Conservation (phyloP, 2,113 vertebrate species). For the Sialia sialis region DNA sequence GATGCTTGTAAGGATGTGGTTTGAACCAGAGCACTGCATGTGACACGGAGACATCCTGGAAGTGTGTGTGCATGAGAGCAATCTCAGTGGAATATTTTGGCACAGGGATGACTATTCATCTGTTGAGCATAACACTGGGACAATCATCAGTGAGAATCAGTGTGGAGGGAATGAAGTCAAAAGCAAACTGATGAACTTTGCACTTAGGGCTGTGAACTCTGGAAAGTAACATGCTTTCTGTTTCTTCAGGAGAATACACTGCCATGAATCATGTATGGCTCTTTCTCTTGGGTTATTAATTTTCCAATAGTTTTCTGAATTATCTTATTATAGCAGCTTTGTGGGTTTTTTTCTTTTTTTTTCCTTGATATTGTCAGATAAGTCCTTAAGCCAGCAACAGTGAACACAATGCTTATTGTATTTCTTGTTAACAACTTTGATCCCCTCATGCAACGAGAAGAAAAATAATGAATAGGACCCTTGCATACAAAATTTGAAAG, state of each 20-base stretch:
- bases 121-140: neutral
- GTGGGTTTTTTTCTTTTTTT: neutral
- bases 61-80: neutral
- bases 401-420: neutral
- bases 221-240: constrained; percentile 1
- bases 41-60: neutral
- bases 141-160: neutral
- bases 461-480: neutral
- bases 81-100: neutral
- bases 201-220: constrained; percentile 13
- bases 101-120: neutral
- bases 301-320: constrained; percentile 43
- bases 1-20: neutral
- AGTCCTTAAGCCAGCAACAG: neutral
- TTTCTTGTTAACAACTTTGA: neutral
- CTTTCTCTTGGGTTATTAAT: neutral
- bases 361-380: neutral
- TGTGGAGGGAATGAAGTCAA: neutral
- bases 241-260: constrained; percentile 6
- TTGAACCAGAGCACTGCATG: neutral
- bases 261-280: neutral
- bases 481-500: neutral
- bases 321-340: neutral
- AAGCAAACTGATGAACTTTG: constrained; percentile 37
- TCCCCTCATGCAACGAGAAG: neutral